Conservation (phyloP, 2,113 vertebrate species). For the Chitala chitala region DNA sequence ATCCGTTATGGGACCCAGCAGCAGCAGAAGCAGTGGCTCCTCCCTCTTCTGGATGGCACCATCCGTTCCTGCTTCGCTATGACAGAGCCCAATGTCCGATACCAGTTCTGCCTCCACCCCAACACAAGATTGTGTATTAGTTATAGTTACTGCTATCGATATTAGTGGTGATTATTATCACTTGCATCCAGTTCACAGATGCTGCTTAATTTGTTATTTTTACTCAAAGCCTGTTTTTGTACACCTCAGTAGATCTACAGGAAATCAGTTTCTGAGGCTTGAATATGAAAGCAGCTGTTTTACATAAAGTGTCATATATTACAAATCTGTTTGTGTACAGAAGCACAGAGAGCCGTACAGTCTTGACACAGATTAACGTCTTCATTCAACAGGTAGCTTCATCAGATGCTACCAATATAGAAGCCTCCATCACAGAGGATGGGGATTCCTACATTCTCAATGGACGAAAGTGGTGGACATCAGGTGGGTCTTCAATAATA, state of each 20-base stretch:
- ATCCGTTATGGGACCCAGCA: conserved; percentile 46
- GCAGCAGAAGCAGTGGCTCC: conserved; percentile 55
- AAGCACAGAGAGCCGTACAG: not conserved
- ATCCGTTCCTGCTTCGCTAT: conserved; percentile 59
- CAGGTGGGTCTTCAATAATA: conserved; percentile 43
- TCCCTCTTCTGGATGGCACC: conserved; percentile 48
- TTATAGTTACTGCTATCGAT: not conserved
- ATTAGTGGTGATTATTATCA: not conserved
- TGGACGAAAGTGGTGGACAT: conserved; percentile 63
- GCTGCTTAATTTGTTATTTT: no score
- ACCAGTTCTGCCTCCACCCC: not conserved
- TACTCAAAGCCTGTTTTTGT: no score
- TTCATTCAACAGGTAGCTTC: conserved; percentile 51
- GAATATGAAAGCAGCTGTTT: no score
- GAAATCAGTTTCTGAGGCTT: no score
- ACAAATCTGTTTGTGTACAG: not conserved
- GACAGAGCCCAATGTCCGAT: conserved; percentile 54
- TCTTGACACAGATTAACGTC: not conserved
- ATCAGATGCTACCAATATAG: conserved; percentile 58
- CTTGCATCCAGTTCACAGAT: no score
- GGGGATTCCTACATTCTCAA: conserved; percentile 42
- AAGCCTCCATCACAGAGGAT: conserved; percentile 55
- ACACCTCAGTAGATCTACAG: no score
- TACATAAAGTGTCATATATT: no score
- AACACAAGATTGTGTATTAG: not conserved